These are phyloP conservation scores for Dromas ardeola DNA, from an alignment of 2,113 vertebrate genomes.

Conservation along the genomic window DNA sequence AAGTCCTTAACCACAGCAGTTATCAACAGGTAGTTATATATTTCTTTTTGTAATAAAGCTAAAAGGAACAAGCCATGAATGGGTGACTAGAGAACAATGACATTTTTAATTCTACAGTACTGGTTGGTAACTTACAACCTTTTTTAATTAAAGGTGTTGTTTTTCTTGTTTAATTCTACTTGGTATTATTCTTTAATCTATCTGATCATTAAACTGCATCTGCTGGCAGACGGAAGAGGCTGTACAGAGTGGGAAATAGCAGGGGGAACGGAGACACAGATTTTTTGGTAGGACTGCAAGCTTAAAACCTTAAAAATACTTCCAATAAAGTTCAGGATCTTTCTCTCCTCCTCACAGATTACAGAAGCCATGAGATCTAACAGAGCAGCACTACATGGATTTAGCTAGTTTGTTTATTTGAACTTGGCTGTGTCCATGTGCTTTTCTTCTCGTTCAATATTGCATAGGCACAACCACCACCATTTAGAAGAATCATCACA, in stretches of 20 bases:
- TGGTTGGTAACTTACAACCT: background rate
- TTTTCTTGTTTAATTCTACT: background rate
- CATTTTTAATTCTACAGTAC: background rate
- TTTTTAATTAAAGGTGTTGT: conserved; percentile 7
- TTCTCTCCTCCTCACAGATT: background rate
- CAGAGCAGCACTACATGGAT: background rate
- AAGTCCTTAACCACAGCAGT: background rate
- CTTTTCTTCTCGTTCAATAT: background rate
- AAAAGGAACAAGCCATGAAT: background rate
- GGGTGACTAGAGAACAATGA: background rate
- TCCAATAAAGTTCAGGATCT: background rate
- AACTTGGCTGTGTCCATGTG: background rate
- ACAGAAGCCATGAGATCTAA: background rate
- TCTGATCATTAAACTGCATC: background rate
- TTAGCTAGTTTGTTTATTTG: background rate
- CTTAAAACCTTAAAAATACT: background rate
- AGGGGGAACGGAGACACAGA: background rate
- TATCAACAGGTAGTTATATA: background rate
- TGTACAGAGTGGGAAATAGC: background rate
- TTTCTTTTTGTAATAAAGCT: background rate
- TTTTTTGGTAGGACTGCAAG: background rate
- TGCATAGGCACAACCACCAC: background rate
- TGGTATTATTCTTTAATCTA: background rate
- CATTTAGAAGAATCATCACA: background rate
- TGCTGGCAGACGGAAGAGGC: background rate